phyloP scores from a whole-genome alignment of 2,888 invertebrate genomes.

The Ryuthela nishihirai region DNA sequence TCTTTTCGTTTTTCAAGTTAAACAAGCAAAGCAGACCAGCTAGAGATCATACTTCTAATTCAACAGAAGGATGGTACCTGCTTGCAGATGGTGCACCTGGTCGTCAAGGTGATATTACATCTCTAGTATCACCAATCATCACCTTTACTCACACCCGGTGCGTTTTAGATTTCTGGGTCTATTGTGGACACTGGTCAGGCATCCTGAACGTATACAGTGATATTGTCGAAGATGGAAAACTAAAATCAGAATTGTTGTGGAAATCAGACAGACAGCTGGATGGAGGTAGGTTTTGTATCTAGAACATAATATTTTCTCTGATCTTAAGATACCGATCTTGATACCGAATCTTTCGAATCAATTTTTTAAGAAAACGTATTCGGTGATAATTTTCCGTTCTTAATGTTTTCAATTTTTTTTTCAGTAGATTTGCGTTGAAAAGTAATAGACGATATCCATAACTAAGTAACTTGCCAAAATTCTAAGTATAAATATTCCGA shows the following conservation, averaged over 20 bases:
- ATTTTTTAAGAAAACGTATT: too few species aligned
- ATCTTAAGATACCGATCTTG: too few species aligned
- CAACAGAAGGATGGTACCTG: conserved; percentile 29
- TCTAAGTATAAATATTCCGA: too few species aligned
- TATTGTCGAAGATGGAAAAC: neutral
- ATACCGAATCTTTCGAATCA: too few species aligned
- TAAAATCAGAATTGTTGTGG: conserved; percentile 5
- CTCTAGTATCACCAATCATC: conserved; percentile 16
- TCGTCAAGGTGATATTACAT: conserved; percentile 14
- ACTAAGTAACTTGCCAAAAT: too few species aligned
- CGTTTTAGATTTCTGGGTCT: conserved; percentile 32
- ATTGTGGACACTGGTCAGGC: conserved; percentile 1
- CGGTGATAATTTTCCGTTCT: too few species aligned
- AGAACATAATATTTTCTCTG: neutral
- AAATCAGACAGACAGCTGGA: neutral
- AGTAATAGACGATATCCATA: too few species aligned
- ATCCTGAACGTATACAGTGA: conserved; percentile 2
- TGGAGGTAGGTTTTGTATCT: conserved; percentile 24
- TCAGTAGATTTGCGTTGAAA: too few species aligned
- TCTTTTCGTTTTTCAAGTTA: conserved; percentile 3
- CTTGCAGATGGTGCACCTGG: conserved; percentile 27
- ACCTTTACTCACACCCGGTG: conserved; percentile 21
- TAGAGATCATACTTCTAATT: conserved; percentile 15
- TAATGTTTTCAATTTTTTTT: too few species aligned
- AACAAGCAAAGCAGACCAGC: conserved; percentile 15